These are phyloP conservation scores for Melanotaenia maccullochi DNA, from an alignment of 2,797 vertebrate genomes.

Conservation along the genomic window DNA sequence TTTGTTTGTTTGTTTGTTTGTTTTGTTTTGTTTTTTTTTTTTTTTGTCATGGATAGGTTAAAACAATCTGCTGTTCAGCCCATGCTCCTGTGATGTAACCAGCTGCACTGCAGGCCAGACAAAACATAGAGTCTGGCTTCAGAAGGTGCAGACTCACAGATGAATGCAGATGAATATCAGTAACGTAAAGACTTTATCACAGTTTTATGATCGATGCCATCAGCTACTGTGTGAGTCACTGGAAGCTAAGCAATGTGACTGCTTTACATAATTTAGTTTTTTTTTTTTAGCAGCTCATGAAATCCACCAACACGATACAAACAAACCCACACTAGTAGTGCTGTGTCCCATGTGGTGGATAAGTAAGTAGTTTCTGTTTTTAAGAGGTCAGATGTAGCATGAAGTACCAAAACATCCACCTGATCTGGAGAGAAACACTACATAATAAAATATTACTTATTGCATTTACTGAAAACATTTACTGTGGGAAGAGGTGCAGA, in stretches of 20 bases:
- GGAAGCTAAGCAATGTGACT: not conserved
- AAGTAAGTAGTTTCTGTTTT: not conserved
- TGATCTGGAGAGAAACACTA: conserved; percentile 7
- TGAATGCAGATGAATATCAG: conserved; percentile 34
- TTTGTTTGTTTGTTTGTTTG: too few species aligned
- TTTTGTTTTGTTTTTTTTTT: not conserved
- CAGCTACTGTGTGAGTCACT: not conserved
- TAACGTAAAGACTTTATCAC: conserved; percentile 5
- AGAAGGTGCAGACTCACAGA: conserved; percentile 32
- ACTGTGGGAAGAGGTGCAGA: conserved; percentile 40
- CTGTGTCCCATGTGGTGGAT: too few species aligned
- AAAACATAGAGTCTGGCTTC: conserved; percentile 61
- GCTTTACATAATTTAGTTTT: not conserved
- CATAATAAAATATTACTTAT: conserved; percentile 13
- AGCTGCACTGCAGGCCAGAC: conserved; percentile 39
- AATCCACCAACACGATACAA: not conserved
- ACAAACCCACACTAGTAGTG: not conserved
- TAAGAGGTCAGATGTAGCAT: not conserved
- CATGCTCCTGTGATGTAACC: conserved; percentile 54
- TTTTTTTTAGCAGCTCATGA: not conserved
- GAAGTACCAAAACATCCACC: not conserved
- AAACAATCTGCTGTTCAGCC: conserved; percentile 29
- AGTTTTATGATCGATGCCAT: conserved; percentile 7
- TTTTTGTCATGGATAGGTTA: conserved; percentile 13
- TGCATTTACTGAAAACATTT: conserved; percentile 25